phyloP scores from a whole-genome alignment of 2,888 invertebrate genomes.

The Cerceris rybyensis region DNA sequence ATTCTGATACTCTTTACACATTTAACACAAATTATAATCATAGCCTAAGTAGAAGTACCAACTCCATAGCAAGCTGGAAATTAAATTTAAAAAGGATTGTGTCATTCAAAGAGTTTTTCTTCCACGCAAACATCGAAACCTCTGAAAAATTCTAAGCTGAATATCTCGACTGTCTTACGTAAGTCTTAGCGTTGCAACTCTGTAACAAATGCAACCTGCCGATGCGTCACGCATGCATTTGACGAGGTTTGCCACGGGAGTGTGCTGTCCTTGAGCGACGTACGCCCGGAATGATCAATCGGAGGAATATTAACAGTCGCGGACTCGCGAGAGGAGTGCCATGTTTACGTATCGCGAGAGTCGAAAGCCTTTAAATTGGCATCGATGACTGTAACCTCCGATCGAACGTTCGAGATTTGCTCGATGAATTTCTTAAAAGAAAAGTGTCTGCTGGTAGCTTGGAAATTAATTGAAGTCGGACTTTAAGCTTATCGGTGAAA shows the following conservation, averaged over 20 bases:
- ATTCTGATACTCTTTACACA: too few species aligned
- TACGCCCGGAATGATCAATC: slow-evolving; percentile 53
- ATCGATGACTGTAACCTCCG: slow-evolving; percentile 12
- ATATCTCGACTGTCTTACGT: slow-evolving; percentile 20
- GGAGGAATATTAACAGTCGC: slow-evolving; percentile 33
- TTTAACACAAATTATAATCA: too few species aligned
- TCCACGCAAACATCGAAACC: too few species aligned
- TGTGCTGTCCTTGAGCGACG: slow-evolving; percentile 47
- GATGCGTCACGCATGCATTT: slow-evolving; percentile 30
- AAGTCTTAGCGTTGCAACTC: slow-evolving; percentile 20
- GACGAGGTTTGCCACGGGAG: slow-evolving; percentile 35
- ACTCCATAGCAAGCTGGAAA: too few species aligned
- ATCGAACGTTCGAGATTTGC: not conserved
- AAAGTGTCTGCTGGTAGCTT: not conserved
- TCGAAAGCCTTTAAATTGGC: slow-evolving; percentile 26
- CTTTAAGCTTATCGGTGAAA: too few species aligned
- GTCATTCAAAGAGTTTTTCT: too few species aligned
- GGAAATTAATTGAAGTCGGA: slow-evolving; percentile 1
- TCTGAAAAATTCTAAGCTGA: too few species aligned
- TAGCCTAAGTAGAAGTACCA: too few species aligned
- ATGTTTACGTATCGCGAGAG: not conserved
- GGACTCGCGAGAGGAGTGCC: slow-evolving; percentile 45
- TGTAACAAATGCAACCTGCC: slow-evolving; percentile 16
- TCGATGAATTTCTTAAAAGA: not conserved
- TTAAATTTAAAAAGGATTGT: too few species aligned